phyloP scores from a whole-genome alignment of 2,113 vertebrate species.

The Ia io region DNA sequence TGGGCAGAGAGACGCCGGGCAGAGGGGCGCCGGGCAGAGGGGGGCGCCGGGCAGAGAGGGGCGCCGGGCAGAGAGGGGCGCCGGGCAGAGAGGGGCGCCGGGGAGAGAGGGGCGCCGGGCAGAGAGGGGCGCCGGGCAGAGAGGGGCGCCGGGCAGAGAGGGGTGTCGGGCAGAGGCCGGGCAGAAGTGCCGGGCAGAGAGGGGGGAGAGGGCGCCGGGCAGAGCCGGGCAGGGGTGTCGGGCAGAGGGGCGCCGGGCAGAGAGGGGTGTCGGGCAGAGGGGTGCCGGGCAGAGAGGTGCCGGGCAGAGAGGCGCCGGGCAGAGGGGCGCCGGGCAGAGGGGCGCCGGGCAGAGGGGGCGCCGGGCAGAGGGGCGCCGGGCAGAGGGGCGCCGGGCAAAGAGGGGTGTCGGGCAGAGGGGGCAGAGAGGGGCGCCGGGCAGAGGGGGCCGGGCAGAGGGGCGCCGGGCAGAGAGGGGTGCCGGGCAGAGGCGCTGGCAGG shows the following conservation, averaged over 20 bases:
- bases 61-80: neutral
- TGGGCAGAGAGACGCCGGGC: neutral
- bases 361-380: neutral
- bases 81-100: neutral
- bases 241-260: neutral
- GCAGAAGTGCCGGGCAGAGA: too few relatives aligned
- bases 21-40: neutral
- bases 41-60: neutral
- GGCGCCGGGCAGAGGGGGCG: neutral
- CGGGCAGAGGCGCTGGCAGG: neutral
- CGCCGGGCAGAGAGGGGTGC: neutral
- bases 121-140: too few relatives aligned
- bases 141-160: neutral
- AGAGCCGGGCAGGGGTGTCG: neutral
- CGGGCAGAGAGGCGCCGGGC: neutral
- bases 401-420: too few relatives aligned
- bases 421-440: neutral
- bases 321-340: neutral
- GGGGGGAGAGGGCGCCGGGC: neutral
- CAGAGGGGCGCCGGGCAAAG: too few relatives aligned
- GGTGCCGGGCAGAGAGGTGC: neutral
- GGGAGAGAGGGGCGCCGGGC: neutral
- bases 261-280: neutral
- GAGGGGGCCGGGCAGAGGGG: neutral
- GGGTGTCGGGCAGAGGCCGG: too few relatives aligned